Base-by-base conservation (phyloP, 2,888 invertebrate species). In the Nowickia ferox region DNA sequence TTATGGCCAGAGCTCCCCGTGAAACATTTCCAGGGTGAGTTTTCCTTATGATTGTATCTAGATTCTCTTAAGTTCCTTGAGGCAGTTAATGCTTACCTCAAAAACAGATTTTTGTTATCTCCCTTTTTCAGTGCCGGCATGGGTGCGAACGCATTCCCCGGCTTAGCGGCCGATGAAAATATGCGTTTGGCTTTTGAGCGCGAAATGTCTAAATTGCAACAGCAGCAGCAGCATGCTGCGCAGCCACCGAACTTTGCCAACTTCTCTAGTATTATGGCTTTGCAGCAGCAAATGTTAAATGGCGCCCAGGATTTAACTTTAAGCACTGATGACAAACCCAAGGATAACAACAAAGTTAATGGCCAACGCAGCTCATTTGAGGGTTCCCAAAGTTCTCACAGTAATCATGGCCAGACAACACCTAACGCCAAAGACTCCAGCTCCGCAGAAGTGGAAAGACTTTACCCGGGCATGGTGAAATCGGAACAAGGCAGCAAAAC, bases 171-270 rank as follows among this genome's bases (percentile, higher is more conserved):
- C n/a, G 96, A 96, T 88, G 98, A 98, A 89, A 98, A 98, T 90
- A 96, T 98, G 90, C 95, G 98, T 57, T 94, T 98, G 94, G 97
- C 97, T 13, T 93, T 98, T 61, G 97, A 98, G 90, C 96, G 98
- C 87, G 98, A 99, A 93, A 94, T 99, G 87, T 96, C 97, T 90
- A 97, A 98, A 92, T 94, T 98, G 88, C 97, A 93, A 79, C 97
- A 93, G 86, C 95, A 95, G 11, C 89, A 90, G 57, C 88, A 94
- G 93, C 90, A 94, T 96, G 88, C 78, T 19, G 78, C 95, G 95
- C 71, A 91, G 89, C 87, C 86, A 48, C 95, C 95, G 61, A 91
- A 90, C 84, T 92, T 94, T 76, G 94, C 94, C 66, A 94, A 94
- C 85, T 91, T 94, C 84, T 95, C 96, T 66, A 95, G 95, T 71